These are phyloP conservation scores for Nothobranchius furzeri DNA, from an alignment of 2,113 vertebrate species.

Conservation along the genomic window DNA sequence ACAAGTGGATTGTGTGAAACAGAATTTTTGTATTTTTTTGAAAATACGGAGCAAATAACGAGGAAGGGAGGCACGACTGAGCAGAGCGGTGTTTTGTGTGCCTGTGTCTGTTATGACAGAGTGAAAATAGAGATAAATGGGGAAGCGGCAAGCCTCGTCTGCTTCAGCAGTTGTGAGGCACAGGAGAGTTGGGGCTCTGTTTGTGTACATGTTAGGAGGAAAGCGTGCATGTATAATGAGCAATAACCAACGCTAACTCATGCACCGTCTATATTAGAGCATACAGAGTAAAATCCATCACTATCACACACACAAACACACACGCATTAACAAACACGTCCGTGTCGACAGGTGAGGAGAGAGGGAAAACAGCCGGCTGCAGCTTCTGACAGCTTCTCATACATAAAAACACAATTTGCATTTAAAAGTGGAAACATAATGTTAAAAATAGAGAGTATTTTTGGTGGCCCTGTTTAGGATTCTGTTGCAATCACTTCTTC, in stretches of 20 bases:
- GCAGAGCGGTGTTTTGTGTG: conserved; percentile 11
- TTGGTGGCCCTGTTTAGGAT: conserved; percentile 6
- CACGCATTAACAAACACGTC: not conserved
- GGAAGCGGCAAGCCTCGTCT: conserved; percentile 38
- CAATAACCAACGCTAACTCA: conserved; percentile 19
- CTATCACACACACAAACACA: not conserved
- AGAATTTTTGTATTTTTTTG: no score
- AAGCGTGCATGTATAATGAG: conserved; percentile 22
- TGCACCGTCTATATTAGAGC: conserved; percentile 22
- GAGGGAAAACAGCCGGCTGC: not conserved
- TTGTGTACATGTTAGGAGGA: not conserved
- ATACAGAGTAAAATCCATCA: conserved; percentile 11
- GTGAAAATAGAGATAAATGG: conserved; percentile 58
- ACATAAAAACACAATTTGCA: conserved; percentile 15
- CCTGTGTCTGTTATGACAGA: conserved; percentile 38
- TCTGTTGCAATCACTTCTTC: conserved; percentile 11
- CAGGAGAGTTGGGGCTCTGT: not conserved
- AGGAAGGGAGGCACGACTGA: conserved; percentile 19
- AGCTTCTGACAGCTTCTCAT: conserved; percentile 9
- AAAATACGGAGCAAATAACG: conserved; percentile 6
- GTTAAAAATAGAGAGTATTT: conserved; percentile 7
- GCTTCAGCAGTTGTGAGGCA: conserved; percentile 33
- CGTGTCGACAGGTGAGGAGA: not conserved
- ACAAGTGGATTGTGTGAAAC: not conserved
- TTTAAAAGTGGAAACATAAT: conserved; percentile 20